Evolutionary conservation across 2,113 vertebrate species (phyloP), one percentile per base, ranked within the genome.

Genomic region (Morphnarchus princeps): DNA sequence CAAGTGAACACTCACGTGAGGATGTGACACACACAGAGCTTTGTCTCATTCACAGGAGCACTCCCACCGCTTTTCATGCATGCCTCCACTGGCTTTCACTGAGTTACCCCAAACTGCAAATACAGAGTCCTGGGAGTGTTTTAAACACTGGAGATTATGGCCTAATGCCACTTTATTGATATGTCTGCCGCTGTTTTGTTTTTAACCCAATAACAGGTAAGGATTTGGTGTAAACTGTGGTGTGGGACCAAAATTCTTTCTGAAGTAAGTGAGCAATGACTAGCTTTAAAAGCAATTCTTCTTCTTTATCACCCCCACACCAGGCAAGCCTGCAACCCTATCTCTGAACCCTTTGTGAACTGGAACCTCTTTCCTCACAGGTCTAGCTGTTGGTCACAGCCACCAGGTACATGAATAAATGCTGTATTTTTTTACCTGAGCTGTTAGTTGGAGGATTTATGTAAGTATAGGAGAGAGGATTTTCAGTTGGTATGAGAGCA

Each of bases 1-100:
- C 20, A 13, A 32, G 24, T 3, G 36, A 63, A 45, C 0, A 0
- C 42, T 52, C 16, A 5, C 0, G 1, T 26, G 12, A 45, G 36
- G 81, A 11, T 21, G 19, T 0, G 19, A 36, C 74, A 21, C 40
- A 13, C 29, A 11, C 4, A 18, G 29, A 52, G 67, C 81, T n/a
- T 34, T 21, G 67, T 18, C 57, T 36, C 38, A 34, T 7, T 59
- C 54, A n/a, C 47, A n/a, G 0, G 1, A 57, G 36, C 55, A 2
- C 26, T 13, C 34, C 31, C 1, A 13, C 34, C 1, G 2, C 62
- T 74, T 38, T 58, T 49, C 62, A 52, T 1, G 5, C 24, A 0
- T 29, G 71, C 58, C 54, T 55, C 26, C 45, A 47, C 45, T 25
- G 88, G 11, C 63, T 66, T 38, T 19, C 26, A 34, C 40, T 43